A percentile compares a stretch with the other conserved stretches of the same genome.
Conservation (phyloP, 2,888 invertebrate genomes). For the Cephus nigrinus region DNA sequence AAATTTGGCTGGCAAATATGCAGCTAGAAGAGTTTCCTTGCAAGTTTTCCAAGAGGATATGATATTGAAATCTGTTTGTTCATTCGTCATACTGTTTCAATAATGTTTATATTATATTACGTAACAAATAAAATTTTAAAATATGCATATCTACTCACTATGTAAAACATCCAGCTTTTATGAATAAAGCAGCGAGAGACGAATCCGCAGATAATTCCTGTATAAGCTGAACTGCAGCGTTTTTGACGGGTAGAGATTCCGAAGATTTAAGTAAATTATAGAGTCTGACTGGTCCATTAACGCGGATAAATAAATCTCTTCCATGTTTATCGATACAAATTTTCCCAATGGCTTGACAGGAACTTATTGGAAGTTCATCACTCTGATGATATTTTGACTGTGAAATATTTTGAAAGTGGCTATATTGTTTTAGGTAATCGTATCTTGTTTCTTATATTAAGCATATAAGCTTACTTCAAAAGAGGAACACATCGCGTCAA, state of each 20-base stretch:
- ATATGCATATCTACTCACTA: conserved; percentile 38
- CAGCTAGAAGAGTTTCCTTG: conserved; percentile 71
- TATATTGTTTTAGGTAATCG: not conserved
- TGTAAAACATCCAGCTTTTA: conserved; percentile 44
- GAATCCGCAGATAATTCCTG: conserved; percentile 43
- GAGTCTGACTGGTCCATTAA: conserved; percentile 33
- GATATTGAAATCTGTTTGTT: conserved; percentile 66
- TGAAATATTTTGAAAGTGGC: not conserved
- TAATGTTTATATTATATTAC: conserved; percentile 34
- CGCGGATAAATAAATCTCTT: conserved; percentile 34
- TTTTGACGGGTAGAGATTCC: conserved; percentile 42
- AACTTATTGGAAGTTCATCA: conserved; percentile 47
- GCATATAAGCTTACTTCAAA: conserved; percentile 41
- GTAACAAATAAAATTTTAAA: not conserved
- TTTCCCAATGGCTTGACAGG: conserved; percentile 41
- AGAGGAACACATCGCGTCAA: conserved; percentile 39
- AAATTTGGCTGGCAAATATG: conserved; percentile 74
- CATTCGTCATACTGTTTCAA: conserved; percentile 67
- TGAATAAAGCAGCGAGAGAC: conserved; percentile 37
- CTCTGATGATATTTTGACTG: conserved; percentile 26
- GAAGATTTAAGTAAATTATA: conserved; percentile 36
- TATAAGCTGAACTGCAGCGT: conserved; percentile 42
- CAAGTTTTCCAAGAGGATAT: conserved; percentile 74
- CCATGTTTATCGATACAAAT: conserved; percentile 39
- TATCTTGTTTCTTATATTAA: not conserved